Evolutionary conservation across 1,140 invertebrate genomes (phyloP).

Genomic region (Zaprionus taronus): DNA sequence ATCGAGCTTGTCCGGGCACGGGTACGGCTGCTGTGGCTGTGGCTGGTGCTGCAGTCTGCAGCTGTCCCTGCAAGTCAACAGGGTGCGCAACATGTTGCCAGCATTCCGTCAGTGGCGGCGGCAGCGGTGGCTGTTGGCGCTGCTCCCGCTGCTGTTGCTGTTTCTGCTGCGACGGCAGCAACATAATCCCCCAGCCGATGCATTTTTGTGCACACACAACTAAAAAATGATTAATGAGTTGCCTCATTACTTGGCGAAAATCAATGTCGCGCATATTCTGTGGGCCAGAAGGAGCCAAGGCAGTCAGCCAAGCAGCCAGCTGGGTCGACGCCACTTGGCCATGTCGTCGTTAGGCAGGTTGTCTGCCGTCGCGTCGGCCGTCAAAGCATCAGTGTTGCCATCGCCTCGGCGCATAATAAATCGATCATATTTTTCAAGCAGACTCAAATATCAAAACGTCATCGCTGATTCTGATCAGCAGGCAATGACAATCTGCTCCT

Average conservation of each 20-base stretch:
- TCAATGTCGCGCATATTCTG: slow-evolving; percentile 77
- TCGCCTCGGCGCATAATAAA: slow-evolving; percentile 73
- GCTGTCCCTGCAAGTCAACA: slow-evolving; percentile 59
- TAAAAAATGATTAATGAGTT: slow-evolving; percentile 82
- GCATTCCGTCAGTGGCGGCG: slow-evolving; percentile 66
- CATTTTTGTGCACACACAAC: slow-evolving; percentile 53
- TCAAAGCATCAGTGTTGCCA: slow-evolving; percentile 37
- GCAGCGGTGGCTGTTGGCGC: slow-evolving; percentile 37
- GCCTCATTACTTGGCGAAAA: slow-evolving; percentile 81
- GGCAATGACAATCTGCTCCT: slow-evolving; percentile 66
- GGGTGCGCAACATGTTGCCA: slow-evolving; percentile 78
- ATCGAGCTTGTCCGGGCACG: background rate
- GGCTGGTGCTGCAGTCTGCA: slow-evolving; percentile 51
- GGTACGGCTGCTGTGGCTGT: slow-evolving; percentile 7
- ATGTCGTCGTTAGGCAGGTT: slow-evolving; percentile 34
- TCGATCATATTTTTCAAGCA: slow-evolving; percentile 76
- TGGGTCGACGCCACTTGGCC: slow-evolving; percentile 55
- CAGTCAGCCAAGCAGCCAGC: slow-evolving; percentile 39
- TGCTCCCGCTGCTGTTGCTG: slow-evolving; percentile 19
- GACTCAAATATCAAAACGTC: slow-evolving; percentile 72
- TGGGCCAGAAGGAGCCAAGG: slow-evolving; percentile 56
- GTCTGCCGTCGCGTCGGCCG: slow-evolving; percentile 27
- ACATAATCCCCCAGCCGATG: slow-evolving; percentile 61
- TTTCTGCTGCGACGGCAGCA: slow-evolving; percentile 32
- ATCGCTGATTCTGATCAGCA: slow-evolving; percentile 61